Evolutionary conservation across 2,797 vertebrate genomes (phyloP).

Genomic region (Myotis planiceps): DNA sequence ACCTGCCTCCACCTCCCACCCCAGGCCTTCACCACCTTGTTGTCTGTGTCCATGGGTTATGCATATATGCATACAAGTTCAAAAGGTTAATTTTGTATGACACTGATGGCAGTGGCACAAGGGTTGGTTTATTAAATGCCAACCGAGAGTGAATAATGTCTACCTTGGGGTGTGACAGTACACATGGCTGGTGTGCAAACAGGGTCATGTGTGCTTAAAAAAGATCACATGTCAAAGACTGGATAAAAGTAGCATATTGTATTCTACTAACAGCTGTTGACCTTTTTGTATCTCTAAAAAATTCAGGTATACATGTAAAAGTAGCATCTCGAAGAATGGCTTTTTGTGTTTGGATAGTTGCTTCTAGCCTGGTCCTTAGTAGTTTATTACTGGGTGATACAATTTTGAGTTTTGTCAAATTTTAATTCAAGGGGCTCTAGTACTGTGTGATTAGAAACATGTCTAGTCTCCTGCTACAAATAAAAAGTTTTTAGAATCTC

Average conservation of each 20-base stretch:
- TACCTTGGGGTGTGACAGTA: slow-evolving; percentile 90
- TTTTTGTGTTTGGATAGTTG: slow-evolving; percentile 93
- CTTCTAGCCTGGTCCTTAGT: slow-evolving; percentile 89
- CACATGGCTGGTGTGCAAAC: slow-evolving; percentile 94
- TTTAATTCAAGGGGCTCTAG: slow-evolving; percentile 84
- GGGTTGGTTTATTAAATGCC: slow-evolving; percentile 90
- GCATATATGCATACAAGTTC: no score
- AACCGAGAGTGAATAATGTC: slow-evolving; percentile 96
- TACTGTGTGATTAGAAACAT: slow-evolving; percentile 90
- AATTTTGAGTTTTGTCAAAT: slow-evolving; percentile 89
- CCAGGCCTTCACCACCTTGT: no score
- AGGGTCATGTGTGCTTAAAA: slow-evolving; percentile 90
- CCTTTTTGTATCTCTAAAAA: slow-evolving; percentile 80
- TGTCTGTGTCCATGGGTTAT: no score
- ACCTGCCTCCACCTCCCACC: no score
- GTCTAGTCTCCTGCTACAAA: not conserved
- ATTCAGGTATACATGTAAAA: slow-evolving; percentile 86
- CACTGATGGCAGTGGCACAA: slow-evolving; percentile 84
- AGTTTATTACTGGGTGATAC: slow-evolving; percentile 88
- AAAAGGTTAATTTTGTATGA: slow-evolving; percentile 91
- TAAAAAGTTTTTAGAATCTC: slow-evolving; percentile 55
- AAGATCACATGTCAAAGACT: slow-evolving; percentile 88
- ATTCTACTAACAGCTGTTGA: slow-evolving; percentile 82
- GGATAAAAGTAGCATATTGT: slow-evolving; percentile 83
- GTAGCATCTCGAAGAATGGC: slow-evolving; percentile 94